phyloP scores from a whole-genome alignment of 1,140 invertebrate species.

The Melitaea cinxia region DNA sequence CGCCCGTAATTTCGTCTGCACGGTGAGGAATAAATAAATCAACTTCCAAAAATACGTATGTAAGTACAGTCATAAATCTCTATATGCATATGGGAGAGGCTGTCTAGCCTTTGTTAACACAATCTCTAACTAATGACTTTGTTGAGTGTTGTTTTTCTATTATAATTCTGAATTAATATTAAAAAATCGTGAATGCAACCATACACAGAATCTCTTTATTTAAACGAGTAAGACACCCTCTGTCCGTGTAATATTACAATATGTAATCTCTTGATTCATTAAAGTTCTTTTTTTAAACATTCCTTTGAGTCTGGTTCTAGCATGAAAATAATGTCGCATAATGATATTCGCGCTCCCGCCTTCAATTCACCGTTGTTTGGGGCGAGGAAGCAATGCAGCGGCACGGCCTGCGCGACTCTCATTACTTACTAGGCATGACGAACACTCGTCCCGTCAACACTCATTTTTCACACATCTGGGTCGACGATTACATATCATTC shows the following conservation, averaged over 20 bases:
- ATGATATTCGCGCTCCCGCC: constrained; percentile 18
- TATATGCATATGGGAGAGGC: no score
- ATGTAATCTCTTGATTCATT: background rate
- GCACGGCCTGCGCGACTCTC: constrained; percentile 16
- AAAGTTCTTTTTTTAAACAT: constrained; percentile 6
- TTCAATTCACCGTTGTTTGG: constrained; percentile 7
- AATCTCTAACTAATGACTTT: no score
- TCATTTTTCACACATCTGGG: constrained; percentile 37
- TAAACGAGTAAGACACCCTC: background rate
- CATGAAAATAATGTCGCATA: constrained; percentile 11
- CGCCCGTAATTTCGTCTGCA: no score
- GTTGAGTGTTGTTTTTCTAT: no score
- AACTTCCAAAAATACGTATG: no score
- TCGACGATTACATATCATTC: constrained; percentile 41
- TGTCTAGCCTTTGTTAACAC: no score
- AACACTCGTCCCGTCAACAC: constrained; percentile 12
- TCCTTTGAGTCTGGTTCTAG: constrained; percentile 3
- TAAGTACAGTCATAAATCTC: no score
- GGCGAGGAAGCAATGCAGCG: constrained; percentile 16
- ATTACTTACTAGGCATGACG: background rate
- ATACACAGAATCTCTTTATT: background rate
- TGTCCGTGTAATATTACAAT: background rate
- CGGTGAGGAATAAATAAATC: no score
- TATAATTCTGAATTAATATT: no score
- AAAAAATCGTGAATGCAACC: no score